Conservation (phyloP, 1,140 invertebrate genomes). For the Medauroidea extradentata region DNA sequence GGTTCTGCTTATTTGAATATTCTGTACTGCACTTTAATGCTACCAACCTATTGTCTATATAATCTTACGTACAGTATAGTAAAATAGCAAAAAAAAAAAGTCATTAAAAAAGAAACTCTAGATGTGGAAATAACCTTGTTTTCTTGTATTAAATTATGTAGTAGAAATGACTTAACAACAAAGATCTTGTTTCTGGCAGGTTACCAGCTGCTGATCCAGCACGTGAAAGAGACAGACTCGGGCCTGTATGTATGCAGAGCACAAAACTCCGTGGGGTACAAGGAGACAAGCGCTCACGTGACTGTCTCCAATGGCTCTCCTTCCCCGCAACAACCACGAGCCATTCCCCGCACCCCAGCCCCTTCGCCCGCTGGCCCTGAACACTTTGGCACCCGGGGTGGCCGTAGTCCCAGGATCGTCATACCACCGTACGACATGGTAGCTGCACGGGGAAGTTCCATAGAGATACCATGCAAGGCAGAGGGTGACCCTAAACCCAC, state of each 20-base stretch:
- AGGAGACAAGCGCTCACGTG: conserved; percentile 62
- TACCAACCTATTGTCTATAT: too few relatives aligned
- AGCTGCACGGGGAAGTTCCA: conserved; percentile 61
- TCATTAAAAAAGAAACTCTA: too few relatives aligned
- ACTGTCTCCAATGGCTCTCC: conserved; percentile 40
- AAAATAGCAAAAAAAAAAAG: too few relatives aligned
- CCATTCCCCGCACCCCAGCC: neutral
- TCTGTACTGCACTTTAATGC: too few relatives aligned
- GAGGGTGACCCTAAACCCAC: conserved; percentile 70
- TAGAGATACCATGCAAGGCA: conserved; percentile 76
- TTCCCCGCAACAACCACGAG: too few relatives aligned
- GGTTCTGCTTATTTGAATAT: too few relatives aligned
- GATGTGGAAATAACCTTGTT: too few relatives aligned
- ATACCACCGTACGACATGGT: conserved; percentile 70
- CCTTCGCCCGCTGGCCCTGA: neutral
- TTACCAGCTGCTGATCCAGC: conserved; percentile 55
- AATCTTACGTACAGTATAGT: too few relatives aligned
- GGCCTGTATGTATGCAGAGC: conserved; percentile 79
- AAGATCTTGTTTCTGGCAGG: conserved; percentile 17
- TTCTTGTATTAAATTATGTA: too few relatives aligned
- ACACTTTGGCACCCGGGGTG: conserved; percentile 14
- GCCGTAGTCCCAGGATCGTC: conserved; percentile 52
- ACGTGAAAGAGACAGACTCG: conserved; percentile 60
- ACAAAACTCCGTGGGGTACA: conserved; percentile 63
- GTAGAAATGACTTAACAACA: too few relatives aligned